These are phyloP conservation scores for Gouania willdenowi DNA, from an alignment of 2,797 vertebrate genomes.

Conservation along the genomic window DNA sequence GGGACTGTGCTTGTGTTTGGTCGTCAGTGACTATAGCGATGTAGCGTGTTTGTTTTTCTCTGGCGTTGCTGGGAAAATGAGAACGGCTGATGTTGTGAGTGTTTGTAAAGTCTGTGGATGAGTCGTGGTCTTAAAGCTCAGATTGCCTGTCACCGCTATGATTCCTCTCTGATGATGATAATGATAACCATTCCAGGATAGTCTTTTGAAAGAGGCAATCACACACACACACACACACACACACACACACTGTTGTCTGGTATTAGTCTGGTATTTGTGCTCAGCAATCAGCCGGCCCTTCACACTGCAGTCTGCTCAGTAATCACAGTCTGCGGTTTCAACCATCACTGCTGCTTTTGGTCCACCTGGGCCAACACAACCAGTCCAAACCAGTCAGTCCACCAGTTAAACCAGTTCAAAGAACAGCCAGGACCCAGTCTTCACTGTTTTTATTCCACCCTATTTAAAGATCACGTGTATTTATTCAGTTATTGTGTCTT, in stretches of 20 bases:
- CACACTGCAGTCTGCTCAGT: slow-evolving; percentile 54
- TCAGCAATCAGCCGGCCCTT: slow-evolving; percentile 62
- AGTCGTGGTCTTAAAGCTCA: slow-evolving; percentile 32
- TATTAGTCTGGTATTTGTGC: slow-evolving; percentile 70
- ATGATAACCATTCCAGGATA: slow-evolving; percentile 74
- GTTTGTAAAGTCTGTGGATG: slow-evolving; percentile 45
- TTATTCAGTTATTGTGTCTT: no score
- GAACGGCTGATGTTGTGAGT: slow-evolving; percentile 1
- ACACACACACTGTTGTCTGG: slow-evolving; percentile 67
- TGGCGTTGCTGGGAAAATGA: no score
- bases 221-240: slow-evolving; percentile 13
- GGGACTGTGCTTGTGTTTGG: no score
- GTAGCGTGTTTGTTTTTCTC: no score
- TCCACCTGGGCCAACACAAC: no score
- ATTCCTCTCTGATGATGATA: slow-evolving; percentile 74
- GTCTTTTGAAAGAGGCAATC: slow-evolving; percentile 57
- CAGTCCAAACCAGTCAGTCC: no score
- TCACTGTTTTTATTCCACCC: no score
- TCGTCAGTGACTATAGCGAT: no score
- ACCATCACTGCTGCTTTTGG: no score
- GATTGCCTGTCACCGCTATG: slow-evolving; percentile 73
- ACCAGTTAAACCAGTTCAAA: no score
- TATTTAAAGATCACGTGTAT: no score
- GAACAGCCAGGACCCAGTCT: no score
- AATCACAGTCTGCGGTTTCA: slow-evolving; percentile 58